Evolutionary conservation across 53 echinoderm and acorn worm genomes (phyloP), one percentile per base, ranked within the genome.

Genomic region (Temnopleurus reevesii): DNA sequence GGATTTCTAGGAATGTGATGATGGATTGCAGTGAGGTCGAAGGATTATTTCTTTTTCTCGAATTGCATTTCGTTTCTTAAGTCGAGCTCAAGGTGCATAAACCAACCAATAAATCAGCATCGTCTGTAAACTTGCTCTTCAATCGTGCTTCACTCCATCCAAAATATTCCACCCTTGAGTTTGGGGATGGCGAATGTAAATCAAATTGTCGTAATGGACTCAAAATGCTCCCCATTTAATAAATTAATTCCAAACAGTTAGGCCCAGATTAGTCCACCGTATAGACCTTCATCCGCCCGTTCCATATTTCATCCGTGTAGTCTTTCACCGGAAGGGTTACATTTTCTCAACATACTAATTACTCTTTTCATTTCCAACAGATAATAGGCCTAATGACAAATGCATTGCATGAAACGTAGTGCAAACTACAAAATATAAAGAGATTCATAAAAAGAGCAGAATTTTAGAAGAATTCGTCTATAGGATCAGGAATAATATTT

Each of bases 81-180:
- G 71, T 71, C 38, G 71, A 71, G 36, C 21, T 71, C 71, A 41
- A 41, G 71, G 41, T 41, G 71, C 71, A 71, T 71, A 41, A 41
- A 21, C 26, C n/a, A 41, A 71, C 71, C 41, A 71, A 49, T 79
- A 79, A 79, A 79, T 79, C 29, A 79, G 26, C 24, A 29, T 79
- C 49, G 29, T 46, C 53, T 83, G 54, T 55, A 55, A 83, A 83
- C 83, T 55, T 83, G 83, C 55, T 53, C 53, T 53, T 83, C 51
- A 51, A 9, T 2, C 29, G 18, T 27, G 29, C 23, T 19, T 35
- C 55, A 83, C 55, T 55, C 55, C 34, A 83, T 36, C 83, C 17
- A 12, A 55, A 30, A 18, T 55, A 83, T 83, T 47, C 31, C 55
- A 38, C 83, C 83, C 83, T 55, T 33, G 83, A 83, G 57, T 83